These are phyloP conservation scores for Acleris literana DNA, from an alignment of 2,888 invertebrate species.

Conservation along the genomic window DNA sequence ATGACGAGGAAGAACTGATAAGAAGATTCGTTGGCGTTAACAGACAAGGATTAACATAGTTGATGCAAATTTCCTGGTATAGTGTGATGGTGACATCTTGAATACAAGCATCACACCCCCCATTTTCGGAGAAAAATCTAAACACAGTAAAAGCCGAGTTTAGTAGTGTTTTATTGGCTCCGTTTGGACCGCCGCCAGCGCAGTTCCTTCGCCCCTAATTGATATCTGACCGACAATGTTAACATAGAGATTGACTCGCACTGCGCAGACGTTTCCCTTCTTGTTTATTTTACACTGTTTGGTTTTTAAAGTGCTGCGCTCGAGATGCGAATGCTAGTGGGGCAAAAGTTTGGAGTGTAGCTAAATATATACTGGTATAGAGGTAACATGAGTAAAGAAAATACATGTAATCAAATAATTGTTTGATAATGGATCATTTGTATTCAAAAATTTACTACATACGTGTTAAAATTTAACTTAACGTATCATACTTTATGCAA, in stretches of 20 bases:
- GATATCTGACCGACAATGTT: constrained; percentile 73
- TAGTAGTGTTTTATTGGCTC: constrained; percentile 75
- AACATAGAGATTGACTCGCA: constrained; percentile 49
- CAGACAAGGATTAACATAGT: background rate
- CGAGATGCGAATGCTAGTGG: constrained; percentile 3
- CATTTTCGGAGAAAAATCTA: constrained; percentile 65
- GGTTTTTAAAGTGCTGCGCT: constrained; percentile 22
- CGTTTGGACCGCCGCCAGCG: constrained; percentile 72
- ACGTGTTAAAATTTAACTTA: too few species aligned
- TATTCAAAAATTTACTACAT: too few species aligned
- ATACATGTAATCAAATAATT: too few species aligned
- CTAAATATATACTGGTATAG: background rate
- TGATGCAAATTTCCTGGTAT: background rate
- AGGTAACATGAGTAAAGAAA: too few species aligned
- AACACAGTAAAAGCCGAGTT: constrained; percentile 71
- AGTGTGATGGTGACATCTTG: constrained; percentile 48
- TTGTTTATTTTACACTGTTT: constrained; percentile 34
- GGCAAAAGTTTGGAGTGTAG: background rate
- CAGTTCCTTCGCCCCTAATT: constrained; percentile 68
- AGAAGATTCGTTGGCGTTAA: background rate
- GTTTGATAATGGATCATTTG: too few species aligned
- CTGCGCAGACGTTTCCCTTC: constrained; percentile 46
- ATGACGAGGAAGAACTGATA: background rate
- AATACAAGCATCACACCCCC: constrained; percentile 57
- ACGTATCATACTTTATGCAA: too few species aligned